Evolutionary conservation across 1,140 invertebrate species (phyloP), one percentile per base, ranked within the genome.

Genomic region (Cydia splendana): DNA sequence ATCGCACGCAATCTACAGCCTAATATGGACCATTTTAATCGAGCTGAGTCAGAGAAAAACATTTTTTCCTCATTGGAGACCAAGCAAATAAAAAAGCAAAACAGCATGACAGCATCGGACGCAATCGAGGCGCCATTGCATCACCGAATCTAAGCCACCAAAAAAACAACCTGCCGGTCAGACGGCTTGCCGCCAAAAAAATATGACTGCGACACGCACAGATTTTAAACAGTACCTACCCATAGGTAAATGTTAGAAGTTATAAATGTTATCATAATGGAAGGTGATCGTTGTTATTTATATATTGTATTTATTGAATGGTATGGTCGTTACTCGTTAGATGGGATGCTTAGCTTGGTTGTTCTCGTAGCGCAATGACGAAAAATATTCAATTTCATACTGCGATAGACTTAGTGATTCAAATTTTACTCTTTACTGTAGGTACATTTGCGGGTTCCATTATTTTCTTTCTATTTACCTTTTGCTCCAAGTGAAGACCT

Each of bases 161-260:
- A 69, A 38, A 69, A 69, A 69, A 69, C 30, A n/a, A 69, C 30
- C 13, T 24, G 57, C 20, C 24, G 65, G 65, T 71, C 81, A 90
- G 87, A 88, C 87, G 65, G 87, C 77, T 78, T 85, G 88, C 87
- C 88, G 88, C 88, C 88, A 83, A 88, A 86, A 83, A 74, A 69
- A 69, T 30, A 51, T 74, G 42, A n/a, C 18, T 7, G 45, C 71
- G 42, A 15, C 7, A 18, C 65, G 30, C 65, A 38, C 65, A 34
- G 65, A 30, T 15, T 69, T n/a, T n/a, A 38, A 34, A 42, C 65
- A 69, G 65, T 69, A 34, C 24, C 12, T 69, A 34, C 24, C 12
- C 48, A 51, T 48, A 15, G 1, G 3, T 48, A 48, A 2, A 1
- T 2, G 45, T 48, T 7, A 7, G 0, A 38, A 7, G 30, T 30